phyloP scores from a whole-genome alignment of 2,888 invertebrate species.

The Microctonus aethiopoides region DNA sequence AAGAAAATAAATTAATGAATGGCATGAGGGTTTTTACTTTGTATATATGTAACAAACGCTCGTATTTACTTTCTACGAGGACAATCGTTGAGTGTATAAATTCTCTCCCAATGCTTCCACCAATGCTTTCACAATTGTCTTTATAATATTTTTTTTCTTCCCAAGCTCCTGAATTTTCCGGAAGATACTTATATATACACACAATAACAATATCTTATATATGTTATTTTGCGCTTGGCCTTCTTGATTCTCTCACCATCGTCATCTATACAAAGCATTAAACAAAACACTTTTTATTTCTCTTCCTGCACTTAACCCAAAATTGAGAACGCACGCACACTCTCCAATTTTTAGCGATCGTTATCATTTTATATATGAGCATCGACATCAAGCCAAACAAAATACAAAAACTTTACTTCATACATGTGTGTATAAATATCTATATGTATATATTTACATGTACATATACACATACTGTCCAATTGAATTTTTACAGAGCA shows the following conservation, averaged over 20 bases:
- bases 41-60: background rate
- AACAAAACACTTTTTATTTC: slow-evolving; percentile 1
- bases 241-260: slow-evolving; percentile 4
- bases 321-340: background rate
- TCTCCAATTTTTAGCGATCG: background rate
- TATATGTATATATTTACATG: background rate
- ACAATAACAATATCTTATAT: too few species aligned
- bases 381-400: background rate
- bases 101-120: slow-evolving; percentile 22
- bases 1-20: slow-evolving; percentile 14
- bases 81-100: slow-evolving; percentile 36
- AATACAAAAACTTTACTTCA: background rate
- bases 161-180: slow-evolving; percentile 47
- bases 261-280: background rate
- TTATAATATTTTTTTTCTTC: slow-evolving; percentile 31
- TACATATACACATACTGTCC: background rate
- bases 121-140: slow-evolving; percentile 61
- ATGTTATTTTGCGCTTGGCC: slow-evolving; percentile 23
- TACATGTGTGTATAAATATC: background rate
- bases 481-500: slow-evolving; percentile 7
- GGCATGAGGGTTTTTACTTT: background rate
- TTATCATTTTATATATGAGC: background rate
- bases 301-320: slow-evolving; percentile 10
- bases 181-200: slow-evolving; percentile 11
- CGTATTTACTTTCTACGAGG: slow-evolving; percentile 56